phyloP scores from a whole-genome alignment of 2,888 invertebrate genomes.

The Alsophila aescularia region DNA sequence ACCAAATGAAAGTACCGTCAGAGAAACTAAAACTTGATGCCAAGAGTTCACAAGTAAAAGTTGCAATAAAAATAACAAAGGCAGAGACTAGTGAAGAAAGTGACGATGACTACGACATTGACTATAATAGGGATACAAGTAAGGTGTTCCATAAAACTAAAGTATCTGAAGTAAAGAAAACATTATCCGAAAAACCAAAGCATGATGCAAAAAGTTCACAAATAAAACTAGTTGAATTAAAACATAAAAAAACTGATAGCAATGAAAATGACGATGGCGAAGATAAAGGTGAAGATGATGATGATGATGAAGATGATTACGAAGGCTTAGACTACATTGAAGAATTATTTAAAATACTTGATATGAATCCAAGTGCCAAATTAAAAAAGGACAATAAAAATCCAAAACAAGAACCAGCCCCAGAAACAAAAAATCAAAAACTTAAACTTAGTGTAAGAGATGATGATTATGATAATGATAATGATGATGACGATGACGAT shows the following conservation, averaged over 20 bases:
- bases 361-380: conserved; percentile 37
- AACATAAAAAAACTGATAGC: neutral
- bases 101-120: conserved; percentile 35
- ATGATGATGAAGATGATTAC: conserved; percentile 34
- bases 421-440: conserved; percentile 19
- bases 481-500: conserved; percentile 39
- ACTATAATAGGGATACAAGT: conserved; percentile 27
- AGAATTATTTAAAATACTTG: conserved; percentile 36
- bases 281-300: conserved; percentile 13
- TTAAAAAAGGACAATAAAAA: conserved; percentile 14
- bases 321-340: conserved; percentile 36
- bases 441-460: conserved; percentile 24
- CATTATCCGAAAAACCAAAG: neutral
- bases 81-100: conserved; percentile 26
- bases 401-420: conserved; percentile 10
- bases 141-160: conserved; percentile 11
- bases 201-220: neutral
- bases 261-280: neutral
- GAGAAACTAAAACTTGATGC: neutral
- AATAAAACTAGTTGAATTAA: neutral
- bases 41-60: neutral
- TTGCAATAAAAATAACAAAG: too few relatives aligned
- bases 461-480: conserved; percentile 38
- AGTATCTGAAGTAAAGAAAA: conserved; percentile 5
- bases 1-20: neutral